Evolutionary conservation across 2,888 invertebrate genomes (phyloP).

Genomic region (Steinernema hermaphroditum): DNA sequence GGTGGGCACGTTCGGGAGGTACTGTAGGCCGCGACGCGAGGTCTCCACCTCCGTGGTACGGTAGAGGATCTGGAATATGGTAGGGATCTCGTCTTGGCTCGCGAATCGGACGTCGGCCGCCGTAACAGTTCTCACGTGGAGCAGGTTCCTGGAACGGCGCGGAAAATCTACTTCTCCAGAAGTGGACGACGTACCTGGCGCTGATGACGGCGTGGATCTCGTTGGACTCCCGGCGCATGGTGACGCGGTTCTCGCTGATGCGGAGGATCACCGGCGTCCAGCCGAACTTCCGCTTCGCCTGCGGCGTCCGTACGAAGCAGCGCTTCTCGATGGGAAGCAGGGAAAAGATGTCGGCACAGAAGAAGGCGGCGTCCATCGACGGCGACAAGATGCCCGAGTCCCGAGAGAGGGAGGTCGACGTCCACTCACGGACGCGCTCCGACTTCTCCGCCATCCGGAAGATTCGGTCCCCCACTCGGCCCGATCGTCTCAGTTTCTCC

Average conservation of each 20-base stretch:
- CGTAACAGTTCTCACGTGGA: slow-evolving; percentile 95
- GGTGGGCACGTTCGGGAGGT: slow-evolving; percentile 55
- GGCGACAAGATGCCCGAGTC: slow-evolving; percentile 15
- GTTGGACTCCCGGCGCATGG: neutral
- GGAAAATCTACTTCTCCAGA: too few species aligned
- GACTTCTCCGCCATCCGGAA: neutral
- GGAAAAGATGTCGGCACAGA: slow-evolving; percentile 6
- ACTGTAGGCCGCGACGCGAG: slow-evolving; percentile 69
- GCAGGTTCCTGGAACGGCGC: slow-evolving; percentile 81
- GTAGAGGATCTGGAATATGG: slow-evolving; percentile 94
- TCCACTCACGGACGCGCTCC: slow-evolving; percentile 1
- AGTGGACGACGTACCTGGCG: slow-evolving; percentile 13
- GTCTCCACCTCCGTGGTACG: slow-evolving; percentile 78
- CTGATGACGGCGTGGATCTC: neutral
- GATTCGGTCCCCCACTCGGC: neutral
- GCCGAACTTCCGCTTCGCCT: neutral
- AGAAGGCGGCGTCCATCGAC: neutral
- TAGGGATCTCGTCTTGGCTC: slow-evolving; percentile 96
- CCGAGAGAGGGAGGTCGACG: neutral
- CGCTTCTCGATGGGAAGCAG: slow-evolving; percentile 4
- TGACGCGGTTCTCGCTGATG: slow-evolving; percentile 4
- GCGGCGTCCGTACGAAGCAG: slow-evolving; percentile 18
- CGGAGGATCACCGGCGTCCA: neutral
- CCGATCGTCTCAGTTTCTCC: neutral
- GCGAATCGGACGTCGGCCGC: slow-evolving; percentile 98